These are phyloP conservation scores for Danaus plexippus DNA, from an alignment of 1,140 invertebrate genomes.

Conservation along the genomic window DNA sequence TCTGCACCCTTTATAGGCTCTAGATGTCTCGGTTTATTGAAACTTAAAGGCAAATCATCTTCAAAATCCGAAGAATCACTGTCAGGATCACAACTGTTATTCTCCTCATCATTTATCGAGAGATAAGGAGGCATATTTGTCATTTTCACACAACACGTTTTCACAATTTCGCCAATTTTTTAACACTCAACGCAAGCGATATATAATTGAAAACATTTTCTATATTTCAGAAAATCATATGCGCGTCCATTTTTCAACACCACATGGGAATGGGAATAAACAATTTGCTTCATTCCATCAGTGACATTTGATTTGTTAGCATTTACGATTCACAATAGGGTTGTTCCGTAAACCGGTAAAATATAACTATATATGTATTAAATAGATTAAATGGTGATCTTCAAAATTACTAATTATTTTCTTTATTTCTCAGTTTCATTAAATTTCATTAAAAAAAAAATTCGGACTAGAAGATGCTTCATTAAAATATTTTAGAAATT, in stretches of 20 bases:
- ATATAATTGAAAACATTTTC: constrained; percentile 52
- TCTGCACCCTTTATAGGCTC: constrained; percentile 83
- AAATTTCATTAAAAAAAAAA: no score
- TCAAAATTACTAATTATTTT: no score
- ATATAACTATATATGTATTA: background rate
- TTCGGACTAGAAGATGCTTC: no score
- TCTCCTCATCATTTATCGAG: constrained; percentile 60
- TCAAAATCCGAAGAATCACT: constrained; percentile 82
- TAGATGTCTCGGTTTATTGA: constrained; percentile 80
- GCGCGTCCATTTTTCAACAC: constrained; percentile 64
- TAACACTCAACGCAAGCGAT: constrained; percentile 38
- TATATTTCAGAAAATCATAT: constrained; percentile 53
- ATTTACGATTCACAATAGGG: constrained; percentile 1
- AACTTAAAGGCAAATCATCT: constrained; percentile 78
- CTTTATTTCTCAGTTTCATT: no score
- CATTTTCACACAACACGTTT: constrained; percentile 60
- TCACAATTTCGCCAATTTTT: constrained; percentile 34
- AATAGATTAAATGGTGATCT: no score
- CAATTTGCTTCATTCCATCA: constrained; percentile 28
- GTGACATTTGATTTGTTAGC: constrained; percentile 7
- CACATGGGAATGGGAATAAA: constrained; percentile 65
- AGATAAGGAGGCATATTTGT: constrained; percentile 69
- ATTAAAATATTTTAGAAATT: no score
- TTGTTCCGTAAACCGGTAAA: background rate
- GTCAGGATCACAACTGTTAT: constrained; percentile 83